These are phyloP conservation scores for Euleptes europaea DNA, from an alignment of 2,113 vertebrate genomes.

Conservation along the genomic window DNA sequence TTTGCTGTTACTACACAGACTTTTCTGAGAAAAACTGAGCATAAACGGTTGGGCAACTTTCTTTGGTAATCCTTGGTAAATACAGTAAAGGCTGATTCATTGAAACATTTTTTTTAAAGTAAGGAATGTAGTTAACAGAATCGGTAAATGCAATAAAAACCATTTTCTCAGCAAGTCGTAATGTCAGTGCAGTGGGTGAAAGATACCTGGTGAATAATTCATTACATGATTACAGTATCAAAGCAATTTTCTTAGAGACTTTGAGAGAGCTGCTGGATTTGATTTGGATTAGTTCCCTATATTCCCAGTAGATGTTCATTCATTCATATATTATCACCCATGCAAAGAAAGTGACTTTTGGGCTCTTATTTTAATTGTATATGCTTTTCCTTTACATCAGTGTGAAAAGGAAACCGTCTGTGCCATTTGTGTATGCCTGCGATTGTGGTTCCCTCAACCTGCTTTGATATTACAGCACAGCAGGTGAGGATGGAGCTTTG, in stretches of 20 bases:
- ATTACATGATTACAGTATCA: slow-evolving; percentile 56
- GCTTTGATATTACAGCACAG: slow-evolving; percentile 17
- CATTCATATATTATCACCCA: slow-evolving; percentile 26
- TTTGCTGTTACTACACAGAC: not conserved
- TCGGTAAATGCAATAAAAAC: slow-evolving; percentile 34
- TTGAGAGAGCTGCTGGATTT: slow-evolving; percentile 44
- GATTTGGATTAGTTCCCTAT: slow-evolving; percentile 35
- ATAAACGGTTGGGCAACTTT: slow-evolving; percentile 7
- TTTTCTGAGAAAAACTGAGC: not conserved
- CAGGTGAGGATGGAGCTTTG: slow-evolving; percentile 27
- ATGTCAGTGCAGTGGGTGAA: slow-evolving; percentile 43
- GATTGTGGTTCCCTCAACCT: not conserved
- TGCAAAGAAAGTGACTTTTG: slow-evolving; percentile 34
- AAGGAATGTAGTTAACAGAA: slow-evolving; percentile 55
- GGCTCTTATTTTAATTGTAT: slow-evolving; percentile 41
- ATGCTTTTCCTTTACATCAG: slow-evolving; percentile 11
- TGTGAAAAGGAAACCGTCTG: not conserved
- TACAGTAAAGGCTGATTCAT: slow-evolving; percentile 33
- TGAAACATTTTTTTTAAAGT: slow-evolving; percentile 31
- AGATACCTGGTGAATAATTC: slow-evolving; percentile 45
- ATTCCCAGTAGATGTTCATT: slow-evolving; percentile 19
- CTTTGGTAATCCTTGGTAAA: slow-evolving; percentile 42
- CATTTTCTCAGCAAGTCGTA: slow-evolving; percentile 47
- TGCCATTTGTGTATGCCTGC: not conserved
- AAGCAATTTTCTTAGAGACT: slow-evolving; percentile 27